Conservation (phyloP, 2,888 invertebrate genomes). For the Anagyrus pseudococci region DNA sequence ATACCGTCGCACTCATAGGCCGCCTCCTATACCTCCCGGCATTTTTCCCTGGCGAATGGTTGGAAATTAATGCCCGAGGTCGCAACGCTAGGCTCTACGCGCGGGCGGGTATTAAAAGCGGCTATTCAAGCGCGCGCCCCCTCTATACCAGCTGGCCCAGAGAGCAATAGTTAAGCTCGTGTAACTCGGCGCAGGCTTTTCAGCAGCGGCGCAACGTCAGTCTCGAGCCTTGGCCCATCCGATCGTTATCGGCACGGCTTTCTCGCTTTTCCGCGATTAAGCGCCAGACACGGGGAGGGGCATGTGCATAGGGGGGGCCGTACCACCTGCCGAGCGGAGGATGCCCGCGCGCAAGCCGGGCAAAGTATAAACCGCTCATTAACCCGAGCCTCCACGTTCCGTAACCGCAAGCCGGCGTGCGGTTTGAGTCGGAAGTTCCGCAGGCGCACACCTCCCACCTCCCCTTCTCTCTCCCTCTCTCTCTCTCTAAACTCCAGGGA, state of each 20-base stretch:
- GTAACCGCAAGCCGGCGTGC: conserved; percentile 28
- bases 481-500: no score
- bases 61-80: background rate
- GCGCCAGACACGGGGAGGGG: background rate
- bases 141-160: background rate
- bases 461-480: no score
- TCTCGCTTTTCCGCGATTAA: background rate
- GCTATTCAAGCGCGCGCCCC: background rate
- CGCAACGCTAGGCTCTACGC: background rate
- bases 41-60: no score
- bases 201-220: background rate
- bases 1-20: background rate
- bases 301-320: background rate
- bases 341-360: no score
- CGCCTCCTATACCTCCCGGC: no score
- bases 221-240: background rate
- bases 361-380: conserved; percentile 37
- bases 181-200: background rate
- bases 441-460: conserved; percentile 8
- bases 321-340: no score
- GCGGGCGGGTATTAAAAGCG: background rate
- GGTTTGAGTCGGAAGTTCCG: conserved; percentile 31
- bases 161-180: background rate
- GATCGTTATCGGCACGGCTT: background rate
- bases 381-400: conserved; percentile 23